Conservation (phyloP, 2,888 invertebrate species). For the Phlogophora meticulosa region DNA sequence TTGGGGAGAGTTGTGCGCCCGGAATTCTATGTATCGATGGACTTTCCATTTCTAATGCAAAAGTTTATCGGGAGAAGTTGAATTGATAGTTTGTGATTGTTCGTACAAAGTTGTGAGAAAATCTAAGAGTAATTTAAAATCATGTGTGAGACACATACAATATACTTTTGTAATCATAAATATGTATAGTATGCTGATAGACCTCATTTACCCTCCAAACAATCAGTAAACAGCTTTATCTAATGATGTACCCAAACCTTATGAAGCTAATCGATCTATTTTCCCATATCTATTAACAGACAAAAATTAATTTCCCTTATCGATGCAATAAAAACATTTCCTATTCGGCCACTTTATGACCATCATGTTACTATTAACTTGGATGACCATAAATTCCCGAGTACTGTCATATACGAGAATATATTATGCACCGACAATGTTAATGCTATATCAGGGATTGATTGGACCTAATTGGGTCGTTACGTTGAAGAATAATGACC, state of each 20-base stretch:
- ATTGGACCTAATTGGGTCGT: slow-evolving; percentile 88
- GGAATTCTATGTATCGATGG: slow-evolving; percentile 56
- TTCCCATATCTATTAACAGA: slow-evolving; percentile 63
- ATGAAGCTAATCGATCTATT: slow-evolving; percentile 32
- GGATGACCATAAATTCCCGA: slow-evolving; percentile 75
- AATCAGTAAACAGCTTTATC: slow-evolving; percentile 18
- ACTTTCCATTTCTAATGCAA: slow-evolving; percentile 61
- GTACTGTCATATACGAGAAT: slow-evolving; percentile 79
- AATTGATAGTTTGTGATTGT: slow-evolving; percentile 36
- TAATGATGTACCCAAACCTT: slow-evolving; percentile 14
- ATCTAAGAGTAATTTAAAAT: not conserved
- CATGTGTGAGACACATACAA: not conserved
- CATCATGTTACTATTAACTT: slow-evolving; percentile 75
- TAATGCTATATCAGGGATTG: slow-evolving; percentile 85
- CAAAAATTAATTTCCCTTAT: slow-evolving; percentile 73
- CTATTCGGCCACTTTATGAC: slow-evolving; percentile 73
- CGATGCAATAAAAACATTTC: slow-evolving; percentile 76
- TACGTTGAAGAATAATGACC: slow-evolving; percentile 86
- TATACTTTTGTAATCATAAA: not conserved
- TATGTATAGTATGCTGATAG: not conserved
- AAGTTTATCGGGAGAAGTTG: slow-evolving; percentile 34
- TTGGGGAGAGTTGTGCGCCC: slow-evolving; percentile 63
- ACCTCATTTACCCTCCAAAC: not conserved
- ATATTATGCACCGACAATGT: slow-evolving; percentile 80
- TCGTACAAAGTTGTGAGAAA: not conserved